Conservation (phyloP, 1,140 invertebrate genomes). For the Brachionus calyciflorus region DNA sequence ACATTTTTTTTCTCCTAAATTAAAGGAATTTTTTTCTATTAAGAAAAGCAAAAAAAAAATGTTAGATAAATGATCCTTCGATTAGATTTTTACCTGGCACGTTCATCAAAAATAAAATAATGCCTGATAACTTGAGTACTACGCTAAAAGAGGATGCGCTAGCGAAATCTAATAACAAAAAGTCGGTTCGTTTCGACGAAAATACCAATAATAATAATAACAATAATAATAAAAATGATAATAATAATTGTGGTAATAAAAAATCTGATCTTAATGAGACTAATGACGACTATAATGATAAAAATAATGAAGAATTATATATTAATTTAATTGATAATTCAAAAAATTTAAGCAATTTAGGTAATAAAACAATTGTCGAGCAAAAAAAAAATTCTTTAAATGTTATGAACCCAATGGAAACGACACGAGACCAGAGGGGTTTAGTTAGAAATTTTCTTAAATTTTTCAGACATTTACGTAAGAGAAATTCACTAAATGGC, state of each 20-base stretch:
- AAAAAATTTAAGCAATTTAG: neutral
- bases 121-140: no score
- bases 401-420: neutral
- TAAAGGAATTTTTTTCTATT: no score
- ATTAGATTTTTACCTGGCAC: no score
- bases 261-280: neutral
- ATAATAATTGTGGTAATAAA: slow-evolving; percentile 14
- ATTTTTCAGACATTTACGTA: slow-evolving; percentile 19
- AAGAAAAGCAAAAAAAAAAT: no score
- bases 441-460: slow-evolving; percentile 5
- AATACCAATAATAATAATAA: no score
- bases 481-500: neutral
- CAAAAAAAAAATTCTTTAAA: neutral
- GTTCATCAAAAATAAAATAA: no score
- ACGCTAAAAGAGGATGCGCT: no score
- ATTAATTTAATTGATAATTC: neutral
- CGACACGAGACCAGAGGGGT: neutral
- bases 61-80: no score
- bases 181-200: no score
- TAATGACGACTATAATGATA: neutral
- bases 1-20: no score
- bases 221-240: no score
- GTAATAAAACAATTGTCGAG: slow-evolving; percentile 5
- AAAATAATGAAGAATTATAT: neutral
- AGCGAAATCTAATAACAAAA: no score